These are phyloP conservation scores for Rhynchotus rufescens DNA, from an alignment of 2,797 vertebrate species.

Conservation along the genomic window DNA sequence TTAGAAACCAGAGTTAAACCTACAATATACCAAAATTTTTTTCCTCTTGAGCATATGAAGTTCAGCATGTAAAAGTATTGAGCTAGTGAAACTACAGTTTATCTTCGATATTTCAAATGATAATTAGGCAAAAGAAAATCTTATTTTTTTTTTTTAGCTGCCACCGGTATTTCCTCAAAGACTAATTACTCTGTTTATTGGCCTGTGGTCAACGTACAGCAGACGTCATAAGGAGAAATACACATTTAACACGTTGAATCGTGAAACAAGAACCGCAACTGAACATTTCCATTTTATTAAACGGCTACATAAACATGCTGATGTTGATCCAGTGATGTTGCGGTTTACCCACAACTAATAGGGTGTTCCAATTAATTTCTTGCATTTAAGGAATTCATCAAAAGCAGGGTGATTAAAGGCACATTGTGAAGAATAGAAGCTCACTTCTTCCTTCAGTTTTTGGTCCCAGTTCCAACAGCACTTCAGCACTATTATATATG, in stretches of 20 bases:
- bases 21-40: not conserved
- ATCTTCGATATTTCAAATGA: not conserved
- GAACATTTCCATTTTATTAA: conserved; percentile 73
- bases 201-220: conserved; percentile 54
- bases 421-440: conserved; percentile 63
- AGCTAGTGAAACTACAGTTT: not conserved
- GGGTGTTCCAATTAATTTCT: conserved; percentile 71
- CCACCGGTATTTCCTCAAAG: conserved; percentile 41
- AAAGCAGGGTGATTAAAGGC: conserved; percentile 74
- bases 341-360: conserved; percentile 76
- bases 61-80: not conserved
- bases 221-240: conserved; percentile 68
- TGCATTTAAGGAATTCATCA: conserved; percentile 72
- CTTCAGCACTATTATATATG: not conserved
- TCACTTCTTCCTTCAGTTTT: conserved; percentile 61
- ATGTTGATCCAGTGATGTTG: conserved; percentile 71
- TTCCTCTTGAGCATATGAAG: not conserved
- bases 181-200: conserved; percentile 58
- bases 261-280: conserved; percentile 63
- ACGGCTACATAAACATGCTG: conserved; percentile 65
- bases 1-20: not conserved
- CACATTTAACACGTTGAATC: conserved; percentile 60
- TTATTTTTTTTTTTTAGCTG: conserved; percentile 26
- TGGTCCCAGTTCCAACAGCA: conserved; percentile 35
- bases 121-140: not conserved